phyloP scores from a whole-genome alignment of 2,797 vertebrate genomes.

The Strix occidentalis region DNA sequence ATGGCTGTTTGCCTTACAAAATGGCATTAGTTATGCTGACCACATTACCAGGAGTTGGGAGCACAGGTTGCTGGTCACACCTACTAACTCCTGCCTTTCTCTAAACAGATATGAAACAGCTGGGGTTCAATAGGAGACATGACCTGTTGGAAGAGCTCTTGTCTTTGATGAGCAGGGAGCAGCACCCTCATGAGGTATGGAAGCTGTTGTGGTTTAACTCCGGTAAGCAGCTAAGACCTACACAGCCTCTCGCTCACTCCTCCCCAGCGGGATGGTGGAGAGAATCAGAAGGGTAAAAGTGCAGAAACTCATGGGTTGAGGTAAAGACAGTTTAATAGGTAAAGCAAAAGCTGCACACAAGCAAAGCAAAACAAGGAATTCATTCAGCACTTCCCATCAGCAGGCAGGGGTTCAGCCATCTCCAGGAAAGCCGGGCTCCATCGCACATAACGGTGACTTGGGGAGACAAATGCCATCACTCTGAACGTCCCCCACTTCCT shows the following conservation, averaged over 20 bases:
- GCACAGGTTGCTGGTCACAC: not conserved
- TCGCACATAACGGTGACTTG: rapidly evolving
- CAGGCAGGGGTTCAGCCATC: not conserved
- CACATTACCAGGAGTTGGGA: not conserved
- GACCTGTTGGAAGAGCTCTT: slow-evolving; percentile 84
- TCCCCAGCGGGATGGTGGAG: not conserved
- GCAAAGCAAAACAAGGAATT: not conserved
- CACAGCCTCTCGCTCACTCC: rapidly evolving
- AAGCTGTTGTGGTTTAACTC: not conserved
- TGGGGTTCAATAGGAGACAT: slow-evolving; percentile 75
- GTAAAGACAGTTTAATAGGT: not conserved
- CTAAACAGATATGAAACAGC: slow-evolving; percentile 78
- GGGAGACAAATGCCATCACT: not conserved
- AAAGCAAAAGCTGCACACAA: rapidly evolving
- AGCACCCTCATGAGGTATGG: slow-evolving; percentile 84
- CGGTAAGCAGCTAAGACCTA: not conserved
- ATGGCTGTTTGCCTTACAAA: not conserved
- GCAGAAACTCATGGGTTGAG: not conserved
- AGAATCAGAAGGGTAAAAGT: not conserved
- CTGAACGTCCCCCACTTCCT: rapidly evolving
- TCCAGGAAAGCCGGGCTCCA: not conserved
- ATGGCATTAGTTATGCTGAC: not conserved
- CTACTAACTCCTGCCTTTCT: not conserved
- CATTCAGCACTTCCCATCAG: rapidly evolving
- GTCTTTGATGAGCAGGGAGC: slow-evolving; percentile 88